These are phyloP conservation scores for Eupeodes luniger DNA, from an alignment of 2,888 invertebrate species.

Conservation along the genomic window DNA sequence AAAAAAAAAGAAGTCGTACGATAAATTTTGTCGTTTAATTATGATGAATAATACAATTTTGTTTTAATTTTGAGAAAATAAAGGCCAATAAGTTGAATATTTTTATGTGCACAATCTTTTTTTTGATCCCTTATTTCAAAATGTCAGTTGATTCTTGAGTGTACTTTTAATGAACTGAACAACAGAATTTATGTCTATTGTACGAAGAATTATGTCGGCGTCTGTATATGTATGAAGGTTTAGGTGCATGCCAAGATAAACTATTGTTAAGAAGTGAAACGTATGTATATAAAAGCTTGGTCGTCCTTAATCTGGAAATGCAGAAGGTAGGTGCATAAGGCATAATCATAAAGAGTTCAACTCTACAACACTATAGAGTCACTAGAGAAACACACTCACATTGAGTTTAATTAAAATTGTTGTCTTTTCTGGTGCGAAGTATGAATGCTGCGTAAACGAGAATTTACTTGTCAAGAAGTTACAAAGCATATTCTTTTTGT, in stretches of 20 bases:
- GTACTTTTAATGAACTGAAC: too few species aligned
- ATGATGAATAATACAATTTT: too few species aligned
- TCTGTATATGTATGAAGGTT: too few species aligned
- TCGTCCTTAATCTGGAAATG: slow-evolving; percentile 30
- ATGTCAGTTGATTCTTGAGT: too few species aligned
- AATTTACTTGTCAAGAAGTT: slow-evolving; percentile 21
- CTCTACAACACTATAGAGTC: not conserved
- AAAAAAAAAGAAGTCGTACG: too few species aligned
- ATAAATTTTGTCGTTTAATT: too few species aligned
- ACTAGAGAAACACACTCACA: slow-evolving; percentile 9
- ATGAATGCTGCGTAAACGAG: slow-evolving; percentile 27
- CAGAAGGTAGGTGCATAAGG: not conserved
- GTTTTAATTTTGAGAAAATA: too few species aligned
- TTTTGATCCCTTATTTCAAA: too few species aligned
- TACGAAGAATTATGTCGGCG: too few species aligned
- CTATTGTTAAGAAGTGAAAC: slow-evolving; percentile 33
- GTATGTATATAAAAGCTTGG: slow-evolving; percentile 14
- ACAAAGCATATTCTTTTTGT: not conserved
- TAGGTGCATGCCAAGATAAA: slow-evolving; percentile 15
- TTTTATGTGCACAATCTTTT: too few species aligned
- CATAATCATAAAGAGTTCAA: not conserved
- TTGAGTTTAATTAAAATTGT: slow-evolving; percentile 56
- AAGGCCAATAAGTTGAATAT: too few species aligned
- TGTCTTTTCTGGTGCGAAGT: slow-evolving; percentile 29
- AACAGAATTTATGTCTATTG: too few species aligned